Base-by-base conservation (phyloP, 2,888 invertebrate species). In the Cepaea hortensis region DNA sequence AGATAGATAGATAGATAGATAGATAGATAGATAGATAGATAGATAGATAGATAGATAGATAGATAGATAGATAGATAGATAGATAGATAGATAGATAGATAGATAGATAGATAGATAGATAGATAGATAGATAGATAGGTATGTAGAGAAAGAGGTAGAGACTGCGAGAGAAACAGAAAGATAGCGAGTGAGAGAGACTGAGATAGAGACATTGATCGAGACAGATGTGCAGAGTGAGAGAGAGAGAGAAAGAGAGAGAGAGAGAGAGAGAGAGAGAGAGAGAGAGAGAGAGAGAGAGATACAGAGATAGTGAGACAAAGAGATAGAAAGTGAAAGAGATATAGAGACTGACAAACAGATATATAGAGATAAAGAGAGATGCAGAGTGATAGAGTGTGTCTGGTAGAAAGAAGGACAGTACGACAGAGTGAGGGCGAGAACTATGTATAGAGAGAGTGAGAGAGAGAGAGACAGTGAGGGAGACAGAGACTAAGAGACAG, bases 401-500 rank as follows among this genome's bases (percentile, higher is more conserved):
- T 15, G 76, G 46, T 23, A 48, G 77, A 77, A 3, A 20, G 77
- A 50, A 4, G 0, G 50, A 77, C 3, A 75, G 35, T n/a, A 7
- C 1, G 75, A 75, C 5, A 23, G 75, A 23, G 23, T 13, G 75
- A 23, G 75, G 6, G 1, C 0, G 75, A 23, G 50, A 79, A n/a
- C 3, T 2, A 79, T 5, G 5, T n/a, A 50, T 13, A 7, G 79
- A 61, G 48, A 46, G 35, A 61, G 61, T n/a, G 61, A 61, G 9
- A 62, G 62, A 55, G 61, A 80, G 62, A 61, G 23, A 61, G 35
- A 23, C 6, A 61, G 62, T 18, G 80, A 80, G 79, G 61, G 80
- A 80, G 61, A 80, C 9, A 80, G 61, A 80, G 61, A 80, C 23
- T 61, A 9, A 80, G 80, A 80, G 80, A 80, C 18, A 80, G 80